A percentile compares a stretch with the other conserved stretches of the same genome.
phyloP scores from a whole-genome alignment of 2,888 invertebrate species.

The Cerastis leucographa region DNA sequence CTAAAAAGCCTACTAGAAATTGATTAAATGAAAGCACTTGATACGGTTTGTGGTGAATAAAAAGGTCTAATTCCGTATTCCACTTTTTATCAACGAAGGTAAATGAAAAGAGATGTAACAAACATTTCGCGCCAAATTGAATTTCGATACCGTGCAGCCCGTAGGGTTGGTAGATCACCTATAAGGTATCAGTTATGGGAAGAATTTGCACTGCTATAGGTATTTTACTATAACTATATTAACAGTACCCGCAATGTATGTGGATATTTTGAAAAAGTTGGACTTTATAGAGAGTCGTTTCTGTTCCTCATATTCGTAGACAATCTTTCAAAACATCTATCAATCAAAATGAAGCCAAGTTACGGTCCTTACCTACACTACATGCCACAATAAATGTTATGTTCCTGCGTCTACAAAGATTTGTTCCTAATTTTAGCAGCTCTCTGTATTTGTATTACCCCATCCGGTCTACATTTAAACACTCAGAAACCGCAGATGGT shows the following conservation, averaged over 20 bases:
- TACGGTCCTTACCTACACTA: not conserved
- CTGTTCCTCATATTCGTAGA: not conserved
- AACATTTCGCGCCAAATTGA: slow-evolving; percentile 64
- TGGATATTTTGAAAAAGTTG: not conserved
- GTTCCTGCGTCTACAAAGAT: not conserved
- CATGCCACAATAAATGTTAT: not conserved
- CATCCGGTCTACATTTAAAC: slow-evolving; percentile 59
- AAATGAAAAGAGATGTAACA: slow-evolving; percentile 61
- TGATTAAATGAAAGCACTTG: slow-evolving; percentile 56
- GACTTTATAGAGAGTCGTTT: not conserved
- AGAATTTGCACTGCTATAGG: not conserved
- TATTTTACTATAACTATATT: not conserved
- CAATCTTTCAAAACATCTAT: not conserved
- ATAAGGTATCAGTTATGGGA: not conserved
- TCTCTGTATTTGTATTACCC: slow-evolving; percentile 54
- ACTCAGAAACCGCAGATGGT: slow-evolving; percentile 50
- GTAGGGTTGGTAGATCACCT: slow-evolving; percentile 53
- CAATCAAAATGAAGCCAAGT: not conserved
- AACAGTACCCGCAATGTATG: not conserved
- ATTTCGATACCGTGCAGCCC: slow-evolving; percentile 50
- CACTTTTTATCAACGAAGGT: slow-evolving; percentile 43
- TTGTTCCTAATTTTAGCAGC: slow-evolving; percentile 8
- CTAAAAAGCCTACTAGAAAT: slow-evolving; percentile 51
- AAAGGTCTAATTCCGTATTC: slow-evolving; percentile 64
- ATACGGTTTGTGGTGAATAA: slow-evolving; percentile 58